Percentiles rank a stretch among this genome's conserved stretches.
Evolutionary conservation across 1,140 invertebrate species (phyloP).

Genomic region (Anastrepha obliqua): DNA sequence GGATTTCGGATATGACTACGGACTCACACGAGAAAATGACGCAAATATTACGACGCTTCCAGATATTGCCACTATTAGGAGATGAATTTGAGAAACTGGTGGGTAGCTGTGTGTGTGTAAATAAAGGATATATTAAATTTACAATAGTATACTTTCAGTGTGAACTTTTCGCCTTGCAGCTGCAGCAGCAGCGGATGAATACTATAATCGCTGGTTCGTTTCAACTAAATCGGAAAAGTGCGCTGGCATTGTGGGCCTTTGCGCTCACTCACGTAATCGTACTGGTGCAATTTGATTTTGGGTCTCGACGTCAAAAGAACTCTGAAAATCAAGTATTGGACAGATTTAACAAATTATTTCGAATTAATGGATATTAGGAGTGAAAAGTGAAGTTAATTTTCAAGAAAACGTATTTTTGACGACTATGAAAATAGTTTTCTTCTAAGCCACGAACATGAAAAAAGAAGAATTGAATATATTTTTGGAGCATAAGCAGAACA

Average conservation of each 20-base stretch:
- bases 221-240: background rate
- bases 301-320: background rate
- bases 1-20: conserved; percentile 22
- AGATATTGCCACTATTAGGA: background rate
- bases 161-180: conserved; percentile 12
- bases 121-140: background rate
- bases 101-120: background rate
- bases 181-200: background rate
- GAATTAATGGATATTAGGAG: background rate
- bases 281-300: conserved; percentile 8
- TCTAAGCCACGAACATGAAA: no score
- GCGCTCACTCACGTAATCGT: background rate
- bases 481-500: background rate
- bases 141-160: background rate
- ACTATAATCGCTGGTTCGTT: background rate
- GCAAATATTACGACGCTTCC: background rate
- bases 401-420: no score
- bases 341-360: background rate
- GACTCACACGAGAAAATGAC: background rate
- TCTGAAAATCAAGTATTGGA: background rate
- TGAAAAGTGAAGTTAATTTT: no score
- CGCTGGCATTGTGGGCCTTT: background rate
- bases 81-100: background rate
- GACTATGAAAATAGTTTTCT: no score
- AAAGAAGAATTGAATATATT: no score